A percentile compares a stretch with the other conserved stretches of the same genome.
phyloP scores from a whole-genome alignment of 2,888 invertebrate genomes.

The Cephus nigrinus region DNA sequence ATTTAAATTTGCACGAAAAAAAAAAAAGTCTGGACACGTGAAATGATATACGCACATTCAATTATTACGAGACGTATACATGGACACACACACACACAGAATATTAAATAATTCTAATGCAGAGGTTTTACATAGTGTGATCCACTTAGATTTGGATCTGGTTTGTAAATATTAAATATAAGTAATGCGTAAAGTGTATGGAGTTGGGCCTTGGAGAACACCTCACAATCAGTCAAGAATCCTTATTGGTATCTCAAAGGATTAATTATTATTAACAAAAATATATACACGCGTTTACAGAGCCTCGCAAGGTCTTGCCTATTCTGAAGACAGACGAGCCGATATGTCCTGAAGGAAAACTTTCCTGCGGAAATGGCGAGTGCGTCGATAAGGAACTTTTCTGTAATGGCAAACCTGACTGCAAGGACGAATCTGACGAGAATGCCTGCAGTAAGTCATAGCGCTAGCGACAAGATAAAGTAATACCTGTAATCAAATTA shows the following conservation, averaged over 20 bases:
- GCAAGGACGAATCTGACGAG: conserved; percentile 94
- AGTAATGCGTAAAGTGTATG: conserved; percentile 32
- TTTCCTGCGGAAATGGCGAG: conserved; percentile 92
- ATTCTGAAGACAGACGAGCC: conserved; percentile 94
- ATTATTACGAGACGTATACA: background rate
- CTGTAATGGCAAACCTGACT: conserved; percentile 93
- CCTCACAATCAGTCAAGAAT: background rate
- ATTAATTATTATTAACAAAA: background rate
- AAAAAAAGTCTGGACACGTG: conserved; percentile 27
- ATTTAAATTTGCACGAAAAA: conserved; percentile 7
- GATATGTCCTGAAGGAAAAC: conserved; percentile 88
- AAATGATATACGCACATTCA: background rate
- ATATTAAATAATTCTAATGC: background rate
- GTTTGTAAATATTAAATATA: background rate
- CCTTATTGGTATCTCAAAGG: background rate
- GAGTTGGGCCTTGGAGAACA: conserved; percentile 44
- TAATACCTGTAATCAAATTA: background rate
- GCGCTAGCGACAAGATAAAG: background rate
- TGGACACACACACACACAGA: background rate
- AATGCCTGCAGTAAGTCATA: conserved; percentile 90
- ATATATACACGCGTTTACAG: conserved; percentile 69
- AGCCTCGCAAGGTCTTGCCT: conserved; percentile 89
- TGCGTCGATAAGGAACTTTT: conserved; percentile 92
- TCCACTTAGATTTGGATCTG: background rate
- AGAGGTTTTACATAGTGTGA: background rate